These are phyloP conservation scores for Rissa tridactyla DNA, from an alignment of 2,113 vertebrate species.

Conservation along the genomic window DNA sequence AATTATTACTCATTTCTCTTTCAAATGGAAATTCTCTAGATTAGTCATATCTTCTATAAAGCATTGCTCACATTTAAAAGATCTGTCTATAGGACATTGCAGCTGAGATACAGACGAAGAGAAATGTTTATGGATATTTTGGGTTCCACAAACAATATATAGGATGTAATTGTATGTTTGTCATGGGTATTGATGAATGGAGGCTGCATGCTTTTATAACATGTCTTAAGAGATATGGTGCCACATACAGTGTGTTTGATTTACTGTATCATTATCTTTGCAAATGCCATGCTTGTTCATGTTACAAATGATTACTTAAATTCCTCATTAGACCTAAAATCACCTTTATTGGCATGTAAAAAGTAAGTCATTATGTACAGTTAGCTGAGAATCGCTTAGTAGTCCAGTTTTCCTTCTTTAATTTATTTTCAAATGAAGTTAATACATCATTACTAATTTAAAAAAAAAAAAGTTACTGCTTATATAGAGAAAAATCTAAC, in stretches of 20 bases:
- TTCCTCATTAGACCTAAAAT: not conserved
- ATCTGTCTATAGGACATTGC: not conserved
- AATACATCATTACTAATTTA: not conserved
- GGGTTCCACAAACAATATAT: not conserved
- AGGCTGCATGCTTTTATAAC: not conserved
- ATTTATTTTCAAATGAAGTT: not conserved
- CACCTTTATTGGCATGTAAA: not conserved
- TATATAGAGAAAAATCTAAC: not conserved
- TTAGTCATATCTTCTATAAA: constrained; percentile 69
- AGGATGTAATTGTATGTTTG: not conserved
- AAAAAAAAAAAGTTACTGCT: not conserved
- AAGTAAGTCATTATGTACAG: not conserved
- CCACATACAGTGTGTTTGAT: not conserved
- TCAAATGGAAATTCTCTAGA: constrained; percentile 79
- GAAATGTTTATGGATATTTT: not conserved
- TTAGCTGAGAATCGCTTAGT: not conserved
- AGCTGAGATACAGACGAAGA: not conserved
- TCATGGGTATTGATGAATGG: not conserved
- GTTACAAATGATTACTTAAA: not conserved
- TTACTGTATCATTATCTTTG: not conserved
- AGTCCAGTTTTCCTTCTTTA: not conserved
- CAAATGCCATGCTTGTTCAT: not conserved
- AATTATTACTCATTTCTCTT: constrained; percentile 83
- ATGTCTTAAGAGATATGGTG: not conserved
- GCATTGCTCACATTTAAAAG: constrained; percentile 33